A percentile compares a stretch with the other conserved stretches of the same genome.
phyloP scores from a whole-genome alignment of 2,113 vertebrate species.

The Pristiophorus japonicus region DNA sequence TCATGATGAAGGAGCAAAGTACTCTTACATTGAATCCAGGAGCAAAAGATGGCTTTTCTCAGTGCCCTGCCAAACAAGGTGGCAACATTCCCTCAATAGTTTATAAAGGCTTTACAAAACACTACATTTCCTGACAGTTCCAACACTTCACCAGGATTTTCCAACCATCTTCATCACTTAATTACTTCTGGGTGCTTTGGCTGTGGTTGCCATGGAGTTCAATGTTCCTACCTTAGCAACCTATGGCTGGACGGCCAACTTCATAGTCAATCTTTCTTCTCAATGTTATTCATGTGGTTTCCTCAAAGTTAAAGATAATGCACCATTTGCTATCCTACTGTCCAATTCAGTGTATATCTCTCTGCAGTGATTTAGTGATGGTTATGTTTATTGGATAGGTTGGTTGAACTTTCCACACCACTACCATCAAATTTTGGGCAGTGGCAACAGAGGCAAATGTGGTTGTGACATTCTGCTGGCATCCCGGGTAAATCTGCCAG shows the following conservation, averaged over 20 bases:
- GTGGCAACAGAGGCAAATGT: neutral
- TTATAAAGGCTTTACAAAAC: neutral
- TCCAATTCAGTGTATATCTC: no score
- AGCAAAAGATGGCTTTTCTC: neutral
- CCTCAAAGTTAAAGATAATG: no score
- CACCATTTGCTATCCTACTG: no score
- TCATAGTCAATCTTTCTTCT: no score
- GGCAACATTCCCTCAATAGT: neutral
- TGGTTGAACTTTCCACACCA: no score
- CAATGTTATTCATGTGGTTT: no score
- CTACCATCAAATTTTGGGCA: no score
- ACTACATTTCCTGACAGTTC: neutral
- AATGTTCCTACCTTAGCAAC: no score
- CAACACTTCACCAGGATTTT: neutral
- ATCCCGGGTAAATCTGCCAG: neutral
- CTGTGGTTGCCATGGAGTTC: neutral
- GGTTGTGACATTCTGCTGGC: no score
- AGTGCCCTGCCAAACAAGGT: neutral
- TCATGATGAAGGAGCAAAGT: neutral
- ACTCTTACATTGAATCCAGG: neutral
- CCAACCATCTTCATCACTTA: neutral
- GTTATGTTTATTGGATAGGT: no score
- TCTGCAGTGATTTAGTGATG: no score
- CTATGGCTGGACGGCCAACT: no score
- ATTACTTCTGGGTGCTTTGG: neutral